Evolutionary conservation across 2,797 vertebrate species (phyloP), one percentile per base, ranked within the genome.

Genomic region (Lycodopsis pacificus): DNA sequence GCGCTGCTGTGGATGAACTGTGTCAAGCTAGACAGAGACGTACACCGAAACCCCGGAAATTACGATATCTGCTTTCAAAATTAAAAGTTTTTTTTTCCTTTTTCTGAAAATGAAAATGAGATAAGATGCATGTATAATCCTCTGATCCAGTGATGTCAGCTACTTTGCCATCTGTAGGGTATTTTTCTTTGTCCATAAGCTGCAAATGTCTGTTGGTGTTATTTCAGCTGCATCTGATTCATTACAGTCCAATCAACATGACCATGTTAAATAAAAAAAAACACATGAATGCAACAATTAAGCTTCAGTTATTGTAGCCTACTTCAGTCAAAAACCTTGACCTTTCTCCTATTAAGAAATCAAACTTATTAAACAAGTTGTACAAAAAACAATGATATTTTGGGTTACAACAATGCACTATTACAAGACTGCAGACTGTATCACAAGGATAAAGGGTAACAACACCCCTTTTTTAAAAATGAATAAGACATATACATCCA

Each of bases 1-100:
- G 91, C 88, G 81, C 82, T 84, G 80, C 76, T 51, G 65, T 56
- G 49, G 42, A 84, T 68, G 32, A 65, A 64, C 25, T 22, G 5
- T 5, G 61, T 90, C 63, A 91, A 92, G 81, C 1, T 57, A 0
- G 0, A 0, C 9, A 44, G 6, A 66, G 8, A 11, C 2, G 20
- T 25, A 32, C 4, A 36, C 0, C 15, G 11, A 9, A n/a, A 70
- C 2, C 6, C 34, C 51, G 86, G 85, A 89, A 83, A 66, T 62
- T 0, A 46, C 40, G 3, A 22, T 3, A 9, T 1, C 0, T 4
- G 4, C 22, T 72, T 81, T 89, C 32, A 72, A 80, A 88, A 81
- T 49, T 78, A 90, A 89, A 89, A 57, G 19, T 25, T 51, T 71
- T 59, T 38, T 20, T 48, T 34, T 34, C 7, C 1, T 56, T 56